Evolutionary conservation across 2,113 vertebrate genomes (phyloP).

Genomic region (Xiphias gladius): DNA sequence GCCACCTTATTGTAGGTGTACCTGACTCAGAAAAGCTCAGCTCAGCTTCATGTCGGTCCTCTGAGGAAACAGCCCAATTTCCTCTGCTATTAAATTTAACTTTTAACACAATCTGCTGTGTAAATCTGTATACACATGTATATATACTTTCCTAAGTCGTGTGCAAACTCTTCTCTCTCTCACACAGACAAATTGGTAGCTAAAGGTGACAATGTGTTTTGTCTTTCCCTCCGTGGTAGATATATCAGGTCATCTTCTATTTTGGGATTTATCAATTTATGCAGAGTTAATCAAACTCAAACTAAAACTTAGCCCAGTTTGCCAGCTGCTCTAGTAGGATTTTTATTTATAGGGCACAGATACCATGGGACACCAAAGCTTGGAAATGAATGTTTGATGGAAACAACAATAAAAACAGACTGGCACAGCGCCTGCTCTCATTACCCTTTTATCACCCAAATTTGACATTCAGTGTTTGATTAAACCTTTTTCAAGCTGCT

Average conservation of each 20-base stretch:
- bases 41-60: not conserved
- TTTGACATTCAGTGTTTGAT: conserved; percentile 1
- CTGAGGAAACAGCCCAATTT: conserved; percentile 24
- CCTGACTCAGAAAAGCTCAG: not conserved
- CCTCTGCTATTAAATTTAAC: conserved; percentile 3
- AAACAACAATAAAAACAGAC: not conserved
- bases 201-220: not conserved
- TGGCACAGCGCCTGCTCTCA: not conserved
- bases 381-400: conserved; percentile 1
- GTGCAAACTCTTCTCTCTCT: not conserved
- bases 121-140: not conserved
- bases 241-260: not conserved
- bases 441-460: conserved; percentile 16
- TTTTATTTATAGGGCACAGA: not conserved
- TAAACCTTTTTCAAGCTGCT: conserved; percentile 39
- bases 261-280: conserved; percentile 1
- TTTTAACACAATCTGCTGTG: not conserved
- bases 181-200: no score
- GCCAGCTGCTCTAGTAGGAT: not conserved
- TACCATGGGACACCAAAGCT: not conserved
- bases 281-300: not conserved
- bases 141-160: not conserved
- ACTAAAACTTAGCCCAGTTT: not conserved
- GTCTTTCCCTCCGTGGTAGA: not conserved
- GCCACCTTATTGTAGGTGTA: conserved; percentile 5